Evolutionary conservation across 2,113 vertebrate species (phyloP).

Genomic region (Cinclus cinclus): DNA sequence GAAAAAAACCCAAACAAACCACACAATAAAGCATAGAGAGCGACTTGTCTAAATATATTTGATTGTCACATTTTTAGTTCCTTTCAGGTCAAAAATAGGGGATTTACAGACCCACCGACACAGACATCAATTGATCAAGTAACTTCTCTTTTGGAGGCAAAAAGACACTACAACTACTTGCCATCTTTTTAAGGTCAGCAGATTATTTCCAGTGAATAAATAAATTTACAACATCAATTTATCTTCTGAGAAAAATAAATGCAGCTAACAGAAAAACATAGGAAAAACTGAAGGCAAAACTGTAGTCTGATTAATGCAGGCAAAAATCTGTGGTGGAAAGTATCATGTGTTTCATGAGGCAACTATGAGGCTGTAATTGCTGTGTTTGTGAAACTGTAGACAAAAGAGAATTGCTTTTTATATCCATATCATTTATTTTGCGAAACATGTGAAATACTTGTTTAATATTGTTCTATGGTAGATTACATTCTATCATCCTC

Average conservation of each 20-base stretch:
- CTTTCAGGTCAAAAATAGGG: background rate
- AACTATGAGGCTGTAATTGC: background rate
- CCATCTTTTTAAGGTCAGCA: background rate
- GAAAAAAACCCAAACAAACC: background rate
- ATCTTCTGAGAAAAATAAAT: background rate
- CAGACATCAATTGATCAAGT: background rate
- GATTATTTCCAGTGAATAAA: background rate
- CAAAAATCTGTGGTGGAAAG: background rate
- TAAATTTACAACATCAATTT: background rate
- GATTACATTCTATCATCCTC: background rate
- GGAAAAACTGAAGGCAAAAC: background rate
- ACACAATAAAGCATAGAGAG: background rate
- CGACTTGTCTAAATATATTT: accelerated
- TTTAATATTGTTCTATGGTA: background rate
- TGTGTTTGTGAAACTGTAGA: background rate
- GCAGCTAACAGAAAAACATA: background rate
- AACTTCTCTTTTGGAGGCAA: background rate
- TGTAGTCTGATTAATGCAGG: background rate
- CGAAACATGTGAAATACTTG: background rate
- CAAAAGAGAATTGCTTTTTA: background rate
- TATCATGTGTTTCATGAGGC: background rate
- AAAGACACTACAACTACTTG: background rate
- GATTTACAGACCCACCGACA: background rate
- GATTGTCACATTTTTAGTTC: background rate
- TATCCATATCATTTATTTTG: background rate